Evolutionary conservation across 1,140 invertebrate genomes (phyloP), one percentile per base, ranked within the genome.

Genomic region (Pteromalus puparum): DNA sequence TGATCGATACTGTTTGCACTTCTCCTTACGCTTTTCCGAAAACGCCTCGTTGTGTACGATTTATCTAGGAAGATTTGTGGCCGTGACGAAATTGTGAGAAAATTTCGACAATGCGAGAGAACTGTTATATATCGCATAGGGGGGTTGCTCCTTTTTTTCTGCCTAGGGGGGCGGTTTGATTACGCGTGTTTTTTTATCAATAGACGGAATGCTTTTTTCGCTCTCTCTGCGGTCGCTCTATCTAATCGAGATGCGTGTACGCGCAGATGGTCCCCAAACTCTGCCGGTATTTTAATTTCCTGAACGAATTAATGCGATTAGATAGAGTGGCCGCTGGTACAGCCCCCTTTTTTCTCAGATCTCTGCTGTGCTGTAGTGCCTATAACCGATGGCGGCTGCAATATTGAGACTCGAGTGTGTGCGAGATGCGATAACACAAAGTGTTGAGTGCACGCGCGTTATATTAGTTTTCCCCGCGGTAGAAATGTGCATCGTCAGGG

Each of bases 281-380:
- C 21, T 21, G n/a, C 65, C 68, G 34, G 61, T 77, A 68, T 68
- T 78, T 83, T 83, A 77, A 83, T 83, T 83, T 83, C 68, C 67
- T 38, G 12, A 83, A 79, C 67, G 76, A 83, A 83, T 83, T 78
- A 73, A 83, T 61, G 46, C 76, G 75, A 83, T 83, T 78, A 67
- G 76, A 61, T 83, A 38, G 65, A 83, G 73, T 53, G 48, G 24
- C 1, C 38, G 13, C 53, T 67, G 4, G 73, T 21, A n/a, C 53
- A 7, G 1, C 53, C 53, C 18, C 53, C 21, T 61, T 18, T 18
- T 18, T 18, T n/a, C 21, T 61, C 53, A 7, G 15, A 1, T n/a
- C 28, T 68, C 67, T 68, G 1, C 15, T 67, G 67, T 70, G 67
- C 9, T 10, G 10, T 70, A 4, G 24, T 6, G 7, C 30, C 30